These are phyloP conservation scores for Terrapene triunguis DNA, from an alignment of 2,113 vertebrate genomes.

Conservation along the genomic window DNA sequence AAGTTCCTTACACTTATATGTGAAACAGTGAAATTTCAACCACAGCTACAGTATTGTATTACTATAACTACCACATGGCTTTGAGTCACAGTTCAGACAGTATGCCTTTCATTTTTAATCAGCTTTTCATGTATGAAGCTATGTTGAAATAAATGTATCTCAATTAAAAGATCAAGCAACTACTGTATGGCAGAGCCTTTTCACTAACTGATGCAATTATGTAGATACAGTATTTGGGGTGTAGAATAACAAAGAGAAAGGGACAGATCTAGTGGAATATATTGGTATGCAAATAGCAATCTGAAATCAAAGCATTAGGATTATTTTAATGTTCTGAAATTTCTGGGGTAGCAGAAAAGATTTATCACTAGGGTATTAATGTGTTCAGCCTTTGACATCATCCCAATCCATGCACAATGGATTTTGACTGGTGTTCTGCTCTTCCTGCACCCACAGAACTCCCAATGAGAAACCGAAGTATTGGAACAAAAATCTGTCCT, in stretches of 20 bases:
- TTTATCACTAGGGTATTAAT: not conserved
- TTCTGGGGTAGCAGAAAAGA: not conserved
- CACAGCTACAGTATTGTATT: not conserved
- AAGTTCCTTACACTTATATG: not conserved
- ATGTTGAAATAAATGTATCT: not conserved
- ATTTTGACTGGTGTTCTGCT: not conserved
- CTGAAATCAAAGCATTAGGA: not conserved
- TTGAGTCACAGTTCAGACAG: not conserved
- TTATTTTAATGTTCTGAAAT: not conserved
- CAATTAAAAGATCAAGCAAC: not conserved
- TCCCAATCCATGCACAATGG: not conserved
- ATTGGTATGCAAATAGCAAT: not conserved
- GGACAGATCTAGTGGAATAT: not conserved
- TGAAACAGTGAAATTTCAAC: not conserved
- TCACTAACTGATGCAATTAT: not conserved
- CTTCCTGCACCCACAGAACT: not conserved
- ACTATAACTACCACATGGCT: not conserved
- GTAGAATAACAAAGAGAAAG: not conserved
- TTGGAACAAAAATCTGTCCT: not conserved
- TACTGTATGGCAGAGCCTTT: not conserved
- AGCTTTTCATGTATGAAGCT: not conserved
- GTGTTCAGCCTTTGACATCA: not conserved
- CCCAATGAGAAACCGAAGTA: not conserved
- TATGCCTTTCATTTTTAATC: not conserved
- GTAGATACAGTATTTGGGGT: not conserved